These are phyloP conservation scores for Bungarus multicinctus DNA, from an alignment of 2,113 vertebrate species.

Conservation along the genomic window DNA sequence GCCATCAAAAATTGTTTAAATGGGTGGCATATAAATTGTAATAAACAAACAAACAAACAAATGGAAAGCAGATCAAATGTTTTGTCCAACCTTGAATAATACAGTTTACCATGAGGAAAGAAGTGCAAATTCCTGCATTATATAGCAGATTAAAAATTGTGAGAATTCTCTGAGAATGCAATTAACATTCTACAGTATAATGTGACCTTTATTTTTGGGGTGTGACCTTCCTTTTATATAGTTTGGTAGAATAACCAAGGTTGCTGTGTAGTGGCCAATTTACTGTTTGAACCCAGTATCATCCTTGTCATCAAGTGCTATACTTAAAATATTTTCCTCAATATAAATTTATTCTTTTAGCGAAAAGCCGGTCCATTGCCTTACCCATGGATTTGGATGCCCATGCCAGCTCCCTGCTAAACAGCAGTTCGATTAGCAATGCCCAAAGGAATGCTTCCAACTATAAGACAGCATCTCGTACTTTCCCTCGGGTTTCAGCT, in stretches of 20 bases:
- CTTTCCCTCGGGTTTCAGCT: constrained; percentile 70
- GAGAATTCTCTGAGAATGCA: neutral
- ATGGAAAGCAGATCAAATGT: neutral
- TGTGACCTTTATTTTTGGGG: neutral
- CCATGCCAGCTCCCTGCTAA: constrained; percentile 83
- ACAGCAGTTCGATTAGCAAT: constrained; percentile 68
- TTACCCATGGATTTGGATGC: constrained; percentile 89
- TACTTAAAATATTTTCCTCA: neutral
- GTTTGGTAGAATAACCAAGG: neutral
- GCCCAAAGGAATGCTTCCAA: constrained; percentile 76
- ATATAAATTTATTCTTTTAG: constrained; percentile 55
- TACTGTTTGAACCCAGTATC: neutral
- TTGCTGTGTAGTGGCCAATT: neutral
- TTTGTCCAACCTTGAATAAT: neutral
- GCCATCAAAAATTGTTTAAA: neutral
- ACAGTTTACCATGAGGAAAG: neutral
- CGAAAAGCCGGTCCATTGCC: constrained; percentile 84
- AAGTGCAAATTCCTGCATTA: neutral
- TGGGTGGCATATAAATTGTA: neutral
- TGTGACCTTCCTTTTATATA: neutral
- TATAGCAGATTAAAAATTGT: neutral
- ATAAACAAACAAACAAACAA: neutral
- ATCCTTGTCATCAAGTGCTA: too few relatives aligned
- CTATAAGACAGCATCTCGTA: constrained; percentile 77
- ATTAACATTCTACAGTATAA: neutral